phyloP scores from a whole-genome alignment of 2,113 vertebrate species.

The Mixornis gularis region DNA sequence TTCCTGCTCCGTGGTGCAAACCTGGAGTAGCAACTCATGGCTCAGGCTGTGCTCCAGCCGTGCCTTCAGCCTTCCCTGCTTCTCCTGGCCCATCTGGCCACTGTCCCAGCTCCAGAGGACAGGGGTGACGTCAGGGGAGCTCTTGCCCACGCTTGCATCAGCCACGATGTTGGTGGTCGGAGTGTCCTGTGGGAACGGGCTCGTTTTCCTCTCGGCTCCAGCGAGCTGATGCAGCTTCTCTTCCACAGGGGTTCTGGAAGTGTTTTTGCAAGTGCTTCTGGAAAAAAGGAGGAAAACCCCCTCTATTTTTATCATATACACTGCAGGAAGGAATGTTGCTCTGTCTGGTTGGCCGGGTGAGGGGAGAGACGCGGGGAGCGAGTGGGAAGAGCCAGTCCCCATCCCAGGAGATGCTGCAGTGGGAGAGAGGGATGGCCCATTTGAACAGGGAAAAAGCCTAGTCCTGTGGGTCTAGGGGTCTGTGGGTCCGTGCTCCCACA shows the following conservation, averaged over 20 bases:
- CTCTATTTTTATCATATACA: accelerated
- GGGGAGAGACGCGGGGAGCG: not conserved
- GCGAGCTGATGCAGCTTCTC: not conserved
- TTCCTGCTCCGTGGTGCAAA: not conserved
- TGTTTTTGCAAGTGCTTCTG: not conserved
- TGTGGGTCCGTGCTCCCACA: not conserved
- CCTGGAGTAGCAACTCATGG: not conserved
- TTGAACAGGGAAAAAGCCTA: not conserved
- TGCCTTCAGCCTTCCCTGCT: not conserved
- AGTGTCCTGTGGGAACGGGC: not conserved
- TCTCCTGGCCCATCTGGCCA: not conserved
- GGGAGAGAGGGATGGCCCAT: not conserved
- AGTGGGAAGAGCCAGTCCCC: not conserved
- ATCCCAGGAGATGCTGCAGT: accelerated
- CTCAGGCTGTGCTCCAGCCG: not conserved
- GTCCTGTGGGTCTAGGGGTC: not conserved
- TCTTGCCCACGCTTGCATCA: not conserved
- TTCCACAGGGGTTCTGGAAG: not conserved
- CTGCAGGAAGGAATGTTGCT: not conserved
- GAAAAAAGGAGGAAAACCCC: accelerated
- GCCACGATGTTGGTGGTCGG: accelerated
- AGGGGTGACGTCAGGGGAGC: not conserved
- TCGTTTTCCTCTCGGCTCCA: accelerated
- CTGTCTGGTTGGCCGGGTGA: accelerated
- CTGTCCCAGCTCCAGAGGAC: not conserved